Evolutionary conservation across 2,888 invertebrate species (phyloP).

Genomic region (Chaetoderma sp.): DNA sequence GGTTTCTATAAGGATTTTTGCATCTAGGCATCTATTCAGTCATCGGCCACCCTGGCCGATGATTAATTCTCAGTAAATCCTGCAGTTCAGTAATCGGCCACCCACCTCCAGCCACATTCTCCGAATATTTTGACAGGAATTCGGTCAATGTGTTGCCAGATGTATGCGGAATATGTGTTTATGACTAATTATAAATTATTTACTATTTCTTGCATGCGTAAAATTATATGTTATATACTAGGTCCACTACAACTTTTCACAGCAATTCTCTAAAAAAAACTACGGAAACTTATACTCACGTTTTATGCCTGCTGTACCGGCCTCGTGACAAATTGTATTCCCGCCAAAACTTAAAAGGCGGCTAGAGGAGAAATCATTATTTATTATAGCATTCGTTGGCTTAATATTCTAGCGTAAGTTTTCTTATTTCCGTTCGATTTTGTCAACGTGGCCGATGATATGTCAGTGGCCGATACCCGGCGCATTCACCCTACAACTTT

Average conservation of each 20-base stretch:
- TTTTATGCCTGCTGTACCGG: too few relatives aligned
- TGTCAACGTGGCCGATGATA: background rate
- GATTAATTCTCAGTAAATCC: background rate
- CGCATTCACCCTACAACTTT: background rate
- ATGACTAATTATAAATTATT: too few relatives aligned
- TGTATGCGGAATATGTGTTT: too few relatives aligned
- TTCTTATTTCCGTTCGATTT: background rate
- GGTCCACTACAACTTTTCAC: too few relatives aligned
- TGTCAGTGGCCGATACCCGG: background rate
- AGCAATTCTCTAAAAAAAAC: too few relatives aligned
- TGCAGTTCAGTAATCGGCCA: background rate
- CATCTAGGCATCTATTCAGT: background rate
- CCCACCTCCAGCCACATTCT: background rate
- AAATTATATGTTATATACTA: too few relatives aligned
- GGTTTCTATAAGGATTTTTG: background rate
- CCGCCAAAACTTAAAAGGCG: background rate
- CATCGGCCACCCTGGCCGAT: background rate
- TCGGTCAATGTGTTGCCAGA: too few relatives aligned
- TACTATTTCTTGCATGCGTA: too few relatives aligned
- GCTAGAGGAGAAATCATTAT: background rate
- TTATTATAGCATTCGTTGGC: background rate
- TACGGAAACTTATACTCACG: too few relatives aligned
- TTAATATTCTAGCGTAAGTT: background rate
- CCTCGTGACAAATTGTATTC: too few relatives aligned
- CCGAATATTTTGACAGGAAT: too few relatives aligned